Evolutionary conservation across 2,888 invertebrate species (phyloP).

Genomic region (Cerastis rubricosa): DNA sequence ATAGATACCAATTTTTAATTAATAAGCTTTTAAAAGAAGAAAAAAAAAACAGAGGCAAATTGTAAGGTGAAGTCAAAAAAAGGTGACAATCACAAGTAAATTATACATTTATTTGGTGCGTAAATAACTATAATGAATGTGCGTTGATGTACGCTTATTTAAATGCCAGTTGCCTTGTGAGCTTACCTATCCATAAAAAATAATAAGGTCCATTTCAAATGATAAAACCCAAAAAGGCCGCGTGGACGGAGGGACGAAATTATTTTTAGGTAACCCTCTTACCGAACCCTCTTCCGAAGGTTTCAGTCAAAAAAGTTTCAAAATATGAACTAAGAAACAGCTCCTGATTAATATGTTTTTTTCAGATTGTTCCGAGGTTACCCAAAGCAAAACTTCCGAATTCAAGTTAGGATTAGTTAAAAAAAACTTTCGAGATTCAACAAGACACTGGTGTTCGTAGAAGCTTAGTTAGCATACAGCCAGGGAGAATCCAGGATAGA

Average conservation of each 20-base stretch:
- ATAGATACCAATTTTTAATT: neutral
- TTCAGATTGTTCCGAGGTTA: neutral
- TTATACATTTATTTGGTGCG: slow-evolving; percentile 2
- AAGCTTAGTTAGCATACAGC: neutral
- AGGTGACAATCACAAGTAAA: neutral
- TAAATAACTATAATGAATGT: slow-evolving; percentile 18
- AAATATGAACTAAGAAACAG: neutral
- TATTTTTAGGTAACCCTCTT: slow-evolving; percentile 16
- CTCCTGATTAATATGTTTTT: neutral
- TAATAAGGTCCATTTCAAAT: slow-evolving; percentile 29
- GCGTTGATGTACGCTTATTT: neutral
- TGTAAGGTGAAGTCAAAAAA: neutral
- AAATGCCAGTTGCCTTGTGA: neutral
- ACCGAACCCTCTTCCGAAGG: neutral
- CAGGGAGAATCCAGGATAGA: neutral
- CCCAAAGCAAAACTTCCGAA: neutral
- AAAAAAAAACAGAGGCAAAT: slow-evolving; percentile 1
- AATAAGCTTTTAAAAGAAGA: neutral
- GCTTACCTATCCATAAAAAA: slow-evolving; percentile 24
- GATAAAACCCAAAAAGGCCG: slow-evolving; percentile 22
- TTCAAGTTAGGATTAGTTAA: neutral
- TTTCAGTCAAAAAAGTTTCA: neutral
- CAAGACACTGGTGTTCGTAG: neutral
- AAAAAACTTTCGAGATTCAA: slow-evolving; percentile 4
- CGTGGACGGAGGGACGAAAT: slow-evolving; percentile 35